A percentile compares a stretch with the other conserved stretches of the same genome.
These are phyloP conservation scores for Colius striatus DNA, from an alignment of 2,113 vertebrate genomes.

Conservation along the genomic window DNA sequence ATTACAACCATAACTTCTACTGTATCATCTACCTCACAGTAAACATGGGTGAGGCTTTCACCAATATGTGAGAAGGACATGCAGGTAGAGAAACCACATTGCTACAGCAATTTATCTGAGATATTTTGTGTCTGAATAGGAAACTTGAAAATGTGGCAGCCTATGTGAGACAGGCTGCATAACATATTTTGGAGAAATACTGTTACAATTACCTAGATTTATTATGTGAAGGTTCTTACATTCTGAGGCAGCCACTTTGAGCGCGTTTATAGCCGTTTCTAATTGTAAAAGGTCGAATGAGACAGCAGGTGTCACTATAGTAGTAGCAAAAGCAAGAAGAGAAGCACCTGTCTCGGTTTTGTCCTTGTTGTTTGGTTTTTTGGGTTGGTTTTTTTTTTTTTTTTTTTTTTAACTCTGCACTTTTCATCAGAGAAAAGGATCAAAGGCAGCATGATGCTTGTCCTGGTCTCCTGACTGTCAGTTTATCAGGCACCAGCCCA, in stretches of 20 bases:
- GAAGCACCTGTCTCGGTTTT: accelerated
- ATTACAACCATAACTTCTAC: background rate
- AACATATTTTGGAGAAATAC: background rate
- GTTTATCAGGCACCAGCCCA: background rate
- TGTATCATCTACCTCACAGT: background rate
- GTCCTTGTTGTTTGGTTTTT: too few species aligned
- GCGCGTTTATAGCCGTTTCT: background rate
- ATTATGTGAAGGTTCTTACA: background rate
- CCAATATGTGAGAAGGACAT: background rate
- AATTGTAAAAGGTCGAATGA: background rate
- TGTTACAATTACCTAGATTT: background rate
- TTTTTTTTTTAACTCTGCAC: background rate
- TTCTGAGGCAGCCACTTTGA: background rate
- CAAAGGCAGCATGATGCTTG: background rate
- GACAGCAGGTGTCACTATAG: slow-evolving; percentile 47
- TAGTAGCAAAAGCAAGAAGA: background rate
- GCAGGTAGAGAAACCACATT: background rate
- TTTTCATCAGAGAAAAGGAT: background rate
- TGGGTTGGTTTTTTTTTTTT: too few species aligned
- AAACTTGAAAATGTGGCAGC: background rate
- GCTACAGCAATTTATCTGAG: background rate
- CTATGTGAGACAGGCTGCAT: accelerated
- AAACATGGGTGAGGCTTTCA: background rate
- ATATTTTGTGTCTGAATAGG: background rate
- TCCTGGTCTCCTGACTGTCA: background rate